phyloP scores from a whole-genome alignment of 1,140 invertebrate genomes.

The Aleiodes sp. region DNA sequence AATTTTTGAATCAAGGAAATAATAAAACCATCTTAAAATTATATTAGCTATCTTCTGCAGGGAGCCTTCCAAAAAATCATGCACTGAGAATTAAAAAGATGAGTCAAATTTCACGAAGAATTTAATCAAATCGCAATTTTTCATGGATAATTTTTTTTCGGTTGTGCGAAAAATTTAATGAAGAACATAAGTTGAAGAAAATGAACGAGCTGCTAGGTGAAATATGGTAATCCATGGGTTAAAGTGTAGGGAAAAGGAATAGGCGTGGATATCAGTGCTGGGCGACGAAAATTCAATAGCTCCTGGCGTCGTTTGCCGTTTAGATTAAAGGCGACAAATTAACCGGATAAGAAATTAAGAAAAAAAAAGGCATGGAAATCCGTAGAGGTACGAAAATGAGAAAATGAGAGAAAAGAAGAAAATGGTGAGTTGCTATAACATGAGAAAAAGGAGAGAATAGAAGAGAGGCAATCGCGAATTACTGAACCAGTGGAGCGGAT shows the following conservation, averaged over 20 bases:
- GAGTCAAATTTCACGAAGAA: no score
- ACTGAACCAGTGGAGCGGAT: conserved; percentile 47
- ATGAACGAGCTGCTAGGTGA: neutral
- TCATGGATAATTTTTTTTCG: no score
- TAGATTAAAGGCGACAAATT: conserved; percentile 45
- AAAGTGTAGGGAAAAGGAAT: neutral
- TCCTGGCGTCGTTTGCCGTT: conserved; percentile 7
- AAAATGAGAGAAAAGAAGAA: conserved; percentile 34
- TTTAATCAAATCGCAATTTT: no score
- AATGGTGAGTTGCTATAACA: neutral
- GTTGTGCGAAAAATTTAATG: neutral
- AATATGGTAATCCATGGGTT: neutral
- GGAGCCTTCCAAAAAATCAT: no score
- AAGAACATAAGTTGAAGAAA: neutral
- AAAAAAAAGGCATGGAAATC: neutral
- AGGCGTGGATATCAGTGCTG: neutral
- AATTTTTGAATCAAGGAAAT: no score
- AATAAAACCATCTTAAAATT: no score
- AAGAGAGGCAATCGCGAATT: conserved; percentile 44
- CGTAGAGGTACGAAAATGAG: conserved; percentile 25
- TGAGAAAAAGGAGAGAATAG: conserved; percentile 15
- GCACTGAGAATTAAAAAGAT: no score
- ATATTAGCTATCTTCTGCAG: no score
- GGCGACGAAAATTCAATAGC: conserved; percentile 23
- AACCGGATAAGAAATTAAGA: conserved; percentile 30